phyloP scores from a whole-genome alignment of 2,888 invertebrate species.

The Ischnus inquisitorius region DNA sequence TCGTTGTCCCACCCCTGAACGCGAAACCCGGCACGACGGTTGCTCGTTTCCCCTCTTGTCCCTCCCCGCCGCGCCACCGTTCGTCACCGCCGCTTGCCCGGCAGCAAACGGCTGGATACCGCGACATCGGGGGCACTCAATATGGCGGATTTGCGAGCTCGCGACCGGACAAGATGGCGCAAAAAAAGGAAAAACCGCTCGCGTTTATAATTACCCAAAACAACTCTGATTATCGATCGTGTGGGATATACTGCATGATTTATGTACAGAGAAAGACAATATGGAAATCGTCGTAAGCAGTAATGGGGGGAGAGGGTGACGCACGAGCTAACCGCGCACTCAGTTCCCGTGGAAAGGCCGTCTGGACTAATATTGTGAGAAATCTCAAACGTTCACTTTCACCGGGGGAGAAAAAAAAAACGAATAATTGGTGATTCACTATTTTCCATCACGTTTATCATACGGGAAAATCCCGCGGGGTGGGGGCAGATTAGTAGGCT shows the following conservation, averaged over 20 bases:
- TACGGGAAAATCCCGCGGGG: background rate
- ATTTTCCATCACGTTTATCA: constrained; percentile 4
- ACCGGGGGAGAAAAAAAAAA: constrained; percentile 56
- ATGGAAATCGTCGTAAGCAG: background rate
- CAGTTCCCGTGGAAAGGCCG: constrained; percentile 58
- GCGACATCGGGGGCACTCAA: constrained; percentile 79
- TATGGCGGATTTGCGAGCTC: constrained; percentile 82
- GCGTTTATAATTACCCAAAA: constrained; percentile 36
- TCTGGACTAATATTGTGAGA: constrained; percentile 69
- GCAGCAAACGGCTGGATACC: constrained; percentile 74
- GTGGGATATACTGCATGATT: background rate
- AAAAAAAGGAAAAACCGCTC: constrained; percentile 68
- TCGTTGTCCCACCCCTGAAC: constrained; percentile 61
- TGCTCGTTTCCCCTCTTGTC: constrained; percentile 60
- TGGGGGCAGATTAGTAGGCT: background rate
- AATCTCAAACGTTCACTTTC: constrained; percentile 74
- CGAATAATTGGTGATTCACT: background rate
- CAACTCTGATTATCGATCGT: constrained; percentile 13
- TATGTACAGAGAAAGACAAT: background rate
- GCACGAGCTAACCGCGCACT: constrained; percentile 35
- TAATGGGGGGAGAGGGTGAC: constrained; percentile 40
- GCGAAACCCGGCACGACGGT: constrained; percentile 65
- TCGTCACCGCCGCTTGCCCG: constrained; percentile 52
- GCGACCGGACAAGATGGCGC: constrained; percentile 83
- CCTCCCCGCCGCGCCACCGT: constrained; percentile 2